Base-by-base conservation (phyloP, 2,888 invertebrate species). In the Rugalucina vietnamica region DNA sequence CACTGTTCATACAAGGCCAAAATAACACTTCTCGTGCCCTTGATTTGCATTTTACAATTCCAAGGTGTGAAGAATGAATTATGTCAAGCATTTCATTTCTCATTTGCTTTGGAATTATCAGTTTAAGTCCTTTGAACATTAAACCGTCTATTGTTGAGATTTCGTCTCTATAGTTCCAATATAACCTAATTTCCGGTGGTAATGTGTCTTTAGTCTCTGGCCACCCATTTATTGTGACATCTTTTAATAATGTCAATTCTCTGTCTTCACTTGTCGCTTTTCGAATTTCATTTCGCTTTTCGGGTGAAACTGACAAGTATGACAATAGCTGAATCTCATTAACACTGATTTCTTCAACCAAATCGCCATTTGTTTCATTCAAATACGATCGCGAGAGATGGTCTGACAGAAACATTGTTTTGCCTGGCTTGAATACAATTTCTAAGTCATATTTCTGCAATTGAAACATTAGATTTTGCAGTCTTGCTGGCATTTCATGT, bases 31-130 rank as follows among this genome's bases (percentile, higher is more conserved):
- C 76, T 1, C 79, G 18, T 4, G 24, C 76, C 65, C 78, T n/a
- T 21, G 29, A 18, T 65, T 74, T 81, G 49, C 81, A 85, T 75
- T 86, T 81, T 18, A 24, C 43, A 18, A 79, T 70, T 12, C 81
- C 84, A 27, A 78, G 43, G 60, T 86, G 83, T n/a, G 69, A 75
- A 37, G 71, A 54, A 74, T 82, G 77, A 43, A 79, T 80, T 70
- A 32, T 76, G 1, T 83, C 34, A 21, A 83, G 74, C 80, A 83
- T 83, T 36, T 80, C 85, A 32, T 43, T 24, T 65, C 75, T 24
- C 36, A 83, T 34, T 50, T n/a, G n/a, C n/a, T 43, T 70, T 49
- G 82, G 82, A 1, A 81, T 69, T 14, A 82, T 49, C 18, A 65
- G 32, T 49, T 74, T 72, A 10, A 82, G 76, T 32, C 79, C 86